Conservation (phyloP, 2,113 vertebrate genomes). For the Todiramphus chloris region DNA sequence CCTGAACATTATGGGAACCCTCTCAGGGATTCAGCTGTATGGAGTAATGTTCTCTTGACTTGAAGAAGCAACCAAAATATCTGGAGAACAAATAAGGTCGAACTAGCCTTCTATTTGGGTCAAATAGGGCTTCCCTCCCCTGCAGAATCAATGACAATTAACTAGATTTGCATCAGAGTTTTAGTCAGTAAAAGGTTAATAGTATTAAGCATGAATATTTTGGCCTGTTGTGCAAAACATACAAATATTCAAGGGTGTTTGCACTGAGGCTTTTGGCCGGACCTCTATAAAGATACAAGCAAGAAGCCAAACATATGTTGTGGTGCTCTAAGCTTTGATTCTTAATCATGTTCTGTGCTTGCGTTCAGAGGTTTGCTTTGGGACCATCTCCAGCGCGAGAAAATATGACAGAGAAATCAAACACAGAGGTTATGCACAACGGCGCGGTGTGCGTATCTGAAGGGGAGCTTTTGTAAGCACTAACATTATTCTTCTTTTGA, state of each 20-base stretch:
- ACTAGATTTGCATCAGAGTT: neutral
- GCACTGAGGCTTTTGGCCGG: conserved; percentile 11
- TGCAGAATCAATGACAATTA: neutral
- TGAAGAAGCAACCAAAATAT: neutral
- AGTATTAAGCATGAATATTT: neutral
- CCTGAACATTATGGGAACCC: neutral
- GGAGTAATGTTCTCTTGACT: neutral
- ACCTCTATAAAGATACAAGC: neutral
- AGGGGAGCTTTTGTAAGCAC: conserved; percentile 35
- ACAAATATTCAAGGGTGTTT: conserved; percentile 12
- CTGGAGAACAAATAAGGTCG: neutral
- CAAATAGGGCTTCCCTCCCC: neutral
- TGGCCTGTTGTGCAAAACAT: neutral
- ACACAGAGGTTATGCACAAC: neutral
- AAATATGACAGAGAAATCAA: conserved; percentile 48
- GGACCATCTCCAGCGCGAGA: conserved; percentile 50
- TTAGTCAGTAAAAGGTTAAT: conserved; percentile 13
- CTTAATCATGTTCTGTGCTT: conserved; percentile 40
- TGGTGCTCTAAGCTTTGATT: conserved; percentile 54
- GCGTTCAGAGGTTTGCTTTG: conserved; percentile 34
- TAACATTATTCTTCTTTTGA: conserved; percentile 49
- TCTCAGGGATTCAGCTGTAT: neutral
- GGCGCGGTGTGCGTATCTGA: neutral
- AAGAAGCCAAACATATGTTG: conserved; percentile 53
- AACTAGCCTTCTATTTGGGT: neutral